Base-by-base conservation (phyloP, 2,797 vertebrate genomes). In the Notolepis coatsorum region DNA sequence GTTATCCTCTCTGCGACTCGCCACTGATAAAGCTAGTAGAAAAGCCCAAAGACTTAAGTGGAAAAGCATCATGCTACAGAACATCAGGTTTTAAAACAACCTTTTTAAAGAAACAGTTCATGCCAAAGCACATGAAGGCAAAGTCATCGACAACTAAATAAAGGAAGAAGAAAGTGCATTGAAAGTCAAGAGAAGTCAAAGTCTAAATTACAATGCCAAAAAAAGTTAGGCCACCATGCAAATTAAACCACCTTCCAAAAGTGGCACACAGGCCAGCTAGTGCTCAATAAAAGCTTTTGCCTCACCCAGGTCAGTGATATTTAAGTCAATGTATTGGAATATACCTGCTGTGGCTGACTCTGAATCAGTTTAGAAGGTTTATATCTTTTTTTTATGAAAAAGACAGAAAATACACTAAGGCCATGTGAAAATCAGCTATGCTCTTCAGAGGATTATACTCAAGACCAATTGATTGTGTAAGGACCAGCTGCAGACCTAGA, bases 131-230 rank as follows among this genome's bases (percentile, higher is more conserved):
- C 68, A 80, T 42, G 60, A 68, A 80, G 43, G 30, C 75, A 79
- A 5, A 82, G 43, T 71, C 50, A 68, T 48, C 67, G 65, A 64
- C 13, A 64, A 61, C 42, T 33, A 68, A 60, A 62, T 23, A 58
- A 48, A 71, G 4, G 75, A 76, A 71, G 4, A 77, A 76, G 46
- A 85, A 88, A 82, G 84, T 91, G 86, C 85, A 87, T 85, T 88
- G 80, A 64, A 84, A 83, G 52, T 21, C 45, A 31, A 38, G 45
- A 38, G 50, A 61, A 25, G 24, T 43, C 7, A 38, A 62, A 80
- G 73, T 67, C 64, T 65, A 75, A n/a, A 75, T 68, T 60, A 65
- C 49, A 61, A 43, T 18, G 62, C 59, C n/a, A n/a, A 65, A 80
- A 45, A 66, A 81, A 59, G 52, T 71, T 60, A 81, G 77, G 73